Base-by-base conservation (phyloP, 2,888 invertebrate species). In the Sceliomorpha sp. region DNA sequence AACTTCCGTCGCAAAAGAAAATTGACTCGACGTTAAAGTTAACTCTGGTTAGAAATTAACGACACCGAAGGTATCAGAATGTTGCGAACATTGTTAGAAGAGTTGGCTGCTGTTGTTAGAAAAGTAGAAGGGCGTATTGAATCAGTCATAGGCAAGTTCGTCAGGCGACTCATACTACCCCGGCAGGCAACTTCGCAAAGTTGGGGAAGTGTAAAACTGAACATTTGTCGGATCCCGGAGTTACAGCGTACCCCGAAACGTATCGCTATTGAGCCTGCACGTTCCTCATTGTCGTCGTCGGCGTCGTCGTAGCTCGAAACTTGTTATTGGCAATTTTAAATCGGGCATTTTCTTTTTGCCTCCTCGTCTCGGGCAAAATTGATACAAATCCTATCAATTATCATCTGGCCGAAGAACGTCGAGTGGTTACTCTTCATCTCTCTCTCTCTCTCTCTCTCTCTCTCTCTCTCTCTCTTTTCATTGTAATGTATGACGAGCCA, bases 131-230 rank as follows among this genome's bases (percentile, higher is more conserved):
- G 51, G 55, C 47, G 62, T 55, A 63, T 63, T 63, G 62, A 62
- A 62, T 62, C 62, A 62, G 45, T 62, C 62, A 62, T 62, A 62
- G 47, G 53, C 51, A 62, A 62, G 62, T 62, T 62, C 53, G 62
- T 62, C 53, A 47, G 29, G 36, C 42, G 40, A 15, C 50, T 14
- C 27, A 10, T 17, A 36, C 44, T 24, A 13, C 15, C 32, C 45
- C 53, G 53, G 40, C 62, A 47, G 53, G 40, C 62, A 47, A 56
- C 63, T 56, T 63, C 55, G 55, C 47, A 63, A 63, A 63, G 55
- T 63, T 55, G 29, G 47, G 47, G 27, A 48, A 63, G 32, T 55
- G 56, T 36, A 63, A 48, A 63, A 63, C 55, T 63, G 56, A 56
- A 50, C 56, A 50, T 64, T 64, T 58, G 64, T 64, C 44, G 56